These are phyloP conservation scores for Chamaea fasciata DNA, from an alignment of 2,113 vertebrate genomes.

Conservation along the genomic window DNA sequence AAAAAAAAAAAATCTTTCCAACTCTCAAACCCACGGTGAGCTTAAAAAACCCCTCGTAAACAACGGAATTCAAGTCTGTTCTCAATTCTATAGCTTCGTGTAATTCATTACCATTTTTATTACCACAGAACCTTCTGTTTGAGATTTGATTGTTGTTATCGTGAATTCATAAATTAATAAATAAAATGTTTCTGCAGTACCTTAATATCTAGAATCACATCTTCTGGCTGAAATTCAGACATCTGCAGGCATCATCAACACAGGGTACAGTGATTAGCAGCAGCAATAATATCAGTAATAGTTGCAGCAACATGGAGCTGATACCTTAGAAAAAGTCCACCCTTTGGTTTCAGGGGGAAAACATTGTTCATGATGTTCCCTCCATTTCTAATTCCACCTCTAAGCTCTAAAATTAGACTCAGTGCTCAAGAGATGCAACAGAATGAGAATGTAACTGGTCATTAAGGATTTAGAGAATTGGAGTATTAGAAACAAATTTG, in stretches of 20 bases:
- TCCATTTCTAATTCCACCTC: background rate
- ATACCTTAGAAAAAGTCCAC: background rate
- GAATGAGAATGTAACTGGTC: background rate
- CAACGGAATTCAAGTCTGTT: background rate
- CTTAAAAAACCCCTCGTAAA: background rate
- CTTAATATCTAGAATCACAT: background rate
- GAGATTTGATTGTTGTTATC: background rate
- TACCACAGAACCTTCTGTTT: background rate
- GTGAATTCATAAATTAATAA: constrained; percentile 23
- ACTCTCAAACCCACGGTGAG: background rate
- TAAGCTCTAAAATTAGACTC: background rate
- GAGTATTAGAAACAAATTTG: background rate
- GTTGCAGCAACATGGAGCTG: background rate
- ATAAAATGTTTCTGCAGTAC: background rate
- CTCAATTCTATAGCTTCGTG: background rate
- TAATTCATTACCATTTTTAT: background rate
- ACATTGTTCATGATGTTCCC: background rate
- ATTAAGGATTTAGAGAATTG: background rate
- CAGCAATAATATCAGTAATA: background rate
- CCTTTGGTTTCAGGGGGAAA: background rate
- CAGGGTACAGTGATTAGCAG: background rate
- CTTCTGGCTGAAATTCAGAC: constrained; percentile 24
- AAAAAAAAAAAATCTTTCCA: background rate
- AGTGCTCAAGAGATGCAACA: background rate
- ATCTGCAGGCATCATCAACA: constrained; percentile 19